Evolutionary conservation across 1,140 invertebrate genomes (phyloP).

Genomic region (Sweltsa coloradensis): DNA sequence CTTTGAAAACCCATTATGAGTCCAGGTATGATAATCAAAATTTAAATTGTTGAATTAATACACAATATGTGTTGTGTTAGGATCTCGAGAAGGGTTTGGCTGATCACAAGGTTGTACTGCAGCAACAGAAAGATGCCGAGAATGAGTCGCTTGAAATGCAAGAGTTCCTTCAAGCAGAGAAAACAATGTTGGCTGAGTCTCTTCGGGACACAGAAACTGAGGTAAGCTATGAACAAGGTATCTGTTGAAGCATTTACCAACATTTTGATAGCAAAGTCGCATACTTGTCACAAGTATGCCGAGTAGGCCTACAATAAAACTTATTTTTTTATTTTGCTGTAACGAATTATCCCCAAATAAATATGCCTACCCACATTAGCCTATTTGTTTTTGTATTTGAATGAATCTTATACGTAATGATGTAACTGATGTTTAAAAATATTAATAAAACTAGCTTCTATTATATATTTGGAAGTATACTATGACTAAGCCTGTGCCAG

Average conservation of each 20-base stretch:
- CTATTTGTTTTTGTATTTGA: no score
- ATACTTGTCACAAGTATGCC: no score
- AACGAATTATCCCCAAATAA: no score
- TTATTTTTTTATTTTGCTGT: constrained; percentile 7
- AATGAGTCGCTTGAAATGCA: constrained; percentile 57
- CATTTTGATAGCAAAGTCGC: no score
- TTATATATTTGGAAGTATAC: no score
- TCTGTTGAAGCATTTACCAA: no score
- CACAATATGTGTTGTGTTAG: constrained; percentile 25
- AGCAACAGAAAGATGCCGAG: constrained; percentile 57
- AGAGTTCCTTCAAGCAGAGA: constrained; percentile 67
- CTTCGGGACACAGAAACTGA: constrained; percentile 61
- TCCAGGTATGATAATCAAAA: background rate
- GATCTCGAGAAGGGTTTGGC: constrained; percentile 52
- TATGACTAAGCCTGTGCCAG: no score
- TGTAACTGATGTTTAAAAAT: no score
- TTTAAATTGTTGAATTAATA: background rate
- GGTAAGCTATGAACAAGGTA: constrained; percentile 30
- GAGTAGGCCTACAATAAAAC: constrained; percentile 6
- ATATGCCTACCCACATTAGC: no score
- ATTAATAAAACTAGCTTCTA: no score
- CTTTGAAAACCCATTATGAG: background rate
- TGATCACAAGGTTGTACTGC: constrained; percentile 47
- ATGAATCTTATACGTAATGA: no score
- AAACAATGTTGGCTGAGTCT: constrained; percentile 53